phyloP scores from a whole-genome alignment of 2,888 invertebrate genomes.

The Caenorhabditis sinica region DNA sequence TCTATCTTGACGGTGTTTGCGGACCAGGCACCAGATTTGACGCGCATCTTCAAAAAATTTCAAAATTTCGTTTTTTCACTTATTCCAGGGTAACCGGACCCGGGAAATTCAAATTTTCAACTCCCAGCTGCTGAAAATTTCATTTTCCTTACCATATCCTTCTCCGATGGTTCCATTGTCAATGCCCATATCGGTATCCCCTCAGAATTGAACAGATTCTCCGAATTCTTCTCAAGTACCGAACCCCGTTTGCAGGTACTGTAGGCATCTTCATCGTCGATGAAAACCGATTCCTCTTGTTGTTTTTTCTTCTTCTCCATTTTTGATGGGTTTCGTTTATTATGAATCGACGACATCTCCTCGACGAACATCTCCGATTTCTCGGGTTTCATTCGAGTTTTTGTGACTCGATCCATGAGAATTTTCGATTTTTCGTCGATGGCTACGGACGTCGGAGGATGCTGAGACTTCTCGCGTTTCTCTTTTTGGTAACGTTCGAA shows the following conservation, averaged over 20 bases:
- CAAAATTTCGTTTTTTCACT: background rate
- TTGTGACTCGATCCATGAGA: conserved; percentile 23
- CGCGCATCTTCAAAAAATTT: background rate
- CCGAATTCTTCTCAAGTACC: background rate
- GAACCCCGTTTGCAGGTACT: background rate
- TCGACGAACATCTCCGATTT: background rate
- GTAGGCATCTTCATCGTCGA: conserved; percentile 17
- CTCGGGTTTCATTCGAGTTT: background rate
- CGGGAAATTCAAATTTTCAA: no score
- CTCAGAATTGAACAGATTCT: background rate
- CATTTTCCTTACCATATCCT: conserved; percentile 10
- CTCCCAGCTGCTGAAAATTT: background rate
- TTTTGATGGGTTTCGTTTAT: background rate
- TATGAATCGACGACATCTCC: background rate
- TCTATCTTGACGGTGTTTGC: background rate
- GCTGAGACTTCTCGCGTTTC: background rate
- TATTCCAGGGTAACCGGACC: background rate
- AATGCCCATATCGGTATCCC: conserved; percentile 19
- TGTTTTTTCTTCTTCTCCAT: background rate
- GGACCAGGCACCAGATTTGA: no score
- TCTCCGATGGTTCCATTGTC: conserved; percentile 7
- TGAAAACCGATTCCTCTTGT: background rate
- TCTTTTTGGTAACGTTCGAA: background rate
- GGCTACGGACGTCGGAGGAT: background rate
- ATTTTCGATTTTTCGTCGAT: conserved; percentile 12